Base-by-base conservation (phyloP, 1,140 invertebrate species). In the Megathymus violae region DNA sequence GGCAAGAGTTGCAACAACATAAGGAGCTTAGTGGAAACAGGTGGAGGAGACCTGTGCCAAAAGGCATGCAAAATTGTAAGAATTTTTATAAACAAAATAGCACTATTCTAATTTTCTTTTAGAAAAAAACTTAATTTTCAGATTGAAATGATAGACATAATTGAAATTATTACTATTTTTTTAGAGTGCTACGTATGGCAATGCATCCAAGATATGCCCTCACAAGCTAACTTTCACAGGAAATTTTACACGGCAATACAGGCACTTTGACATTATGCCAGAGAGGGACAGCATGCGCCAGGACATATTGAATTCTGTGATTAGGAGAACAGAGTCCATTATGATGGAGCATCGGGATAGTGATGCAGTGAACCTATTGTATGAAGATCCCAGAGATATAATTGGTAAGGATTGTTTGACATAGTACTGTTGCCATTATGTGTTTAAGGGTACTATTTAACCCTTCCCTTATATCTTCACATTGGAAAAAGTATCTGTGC, bases 351-450 rank as follows among this genome's bases (percentile, higher is more conserved):
- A 70, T 0, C 69, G 47, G 14, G 69, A 69, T 2, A 68, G 47
- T 52, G 64, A 72, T 11, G 62, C 67, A 56, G 78, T 85, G 13
- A 78, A 81, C 65, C 81, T 78, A 5, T 62, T 81, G 48, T 89
- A 89, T 76, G 87, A 89, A 56, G 85, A 88, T 63, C 87, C 87
- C 7, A 79, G 64, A 59, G 87, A 89, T 81, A 67, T 87, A 40
- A 78, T 85, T 43, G 85, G 87, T 87, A 69, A 54, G 43, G 40
- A 16, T 25, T 36, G 25, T 31, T 50, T 48, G 46, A 58, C 34
- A n/a, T n/a, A n/a, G n/a, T n/a, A n/a, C n/a, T n/a, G n/a, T n/a
- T n/a, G n/a, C n/a, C n/a, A n/a, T n/a, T n/a, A n/a, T n/a, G n/a
- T n/a, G n/a, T n/a, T n/a, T n/a, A n/a, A n/a, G n/a, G n/a, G n/a